Evolutionary conservation across 2,797 vertebrate genomes (phyloP).

Genomic region (Pogonophryne albipinna): DNA sequence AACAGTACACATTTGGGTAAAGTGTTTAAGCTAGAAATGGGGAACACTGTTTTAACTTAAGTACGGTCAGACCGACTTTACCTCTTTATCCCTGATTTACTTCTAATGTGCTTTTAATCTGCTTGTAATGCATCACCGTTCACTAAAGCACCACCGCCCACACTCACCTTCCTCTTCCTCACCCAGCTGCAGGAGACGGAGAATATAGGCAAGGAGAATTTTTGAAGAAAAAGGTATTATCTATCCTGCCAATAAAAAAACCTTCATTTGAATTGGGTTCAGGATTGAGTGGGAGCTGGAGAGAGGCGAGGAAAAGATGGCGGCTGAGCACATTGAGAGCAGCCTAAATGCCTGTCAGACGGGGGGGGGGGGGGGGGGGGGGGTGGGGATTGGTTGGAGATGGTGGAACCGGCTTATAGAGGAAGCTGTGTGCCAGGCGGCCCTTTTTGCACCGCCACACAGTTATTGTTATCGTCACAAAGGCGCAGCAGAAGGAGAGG

Average conservation of each 20-base stretch:
- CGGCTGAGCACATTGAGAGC: slow-evolving; percentile 77
- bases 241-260: slow-evolving; percentile 67
- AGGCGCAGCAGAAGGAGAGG: slow-evolving; percentile 81
- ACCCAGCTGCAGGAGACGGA: slow-evolving; percentile 13
- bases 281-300: slow-evolving; percentile 69
- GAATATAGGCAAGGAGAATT: slow-evolving; percentile 54
- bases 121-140: slow-evolving; percentile 47
- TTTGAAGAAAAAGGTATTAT: slow-evolving; percentile 70
- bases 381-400: slow-evolving; percentile 76
- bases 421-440: slow-evolving; percentile 73
- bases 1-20: too few species aligned
- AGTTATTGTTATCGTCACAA: slow-evolving; percentile 83
- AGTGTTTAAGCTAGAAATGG: too few species aligned
- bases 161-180: slow-evolving; percentile 30
- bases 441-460: slow-evolving; percentile 74
- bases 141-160: slow-evolving; percentile 47
- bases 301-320: slow-evolving; percentile 59
- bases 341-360: slow-evolving; percentile 71
- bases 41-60: background rate
- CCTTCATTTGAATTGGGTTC: slow-evolving; percentile 65
- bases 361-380: slow-evolving; percentile 69
- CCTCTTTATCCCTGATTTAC: slow-evolving; percentile 26
- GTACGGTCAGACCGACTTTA: background rate
- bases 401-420: slow-evolving; percentile 73
- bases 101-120: slow-evolving; percentile 46